Conservation (phyloP, 2,888 invertebrate species). For the Orthosia gothica region DNA sequence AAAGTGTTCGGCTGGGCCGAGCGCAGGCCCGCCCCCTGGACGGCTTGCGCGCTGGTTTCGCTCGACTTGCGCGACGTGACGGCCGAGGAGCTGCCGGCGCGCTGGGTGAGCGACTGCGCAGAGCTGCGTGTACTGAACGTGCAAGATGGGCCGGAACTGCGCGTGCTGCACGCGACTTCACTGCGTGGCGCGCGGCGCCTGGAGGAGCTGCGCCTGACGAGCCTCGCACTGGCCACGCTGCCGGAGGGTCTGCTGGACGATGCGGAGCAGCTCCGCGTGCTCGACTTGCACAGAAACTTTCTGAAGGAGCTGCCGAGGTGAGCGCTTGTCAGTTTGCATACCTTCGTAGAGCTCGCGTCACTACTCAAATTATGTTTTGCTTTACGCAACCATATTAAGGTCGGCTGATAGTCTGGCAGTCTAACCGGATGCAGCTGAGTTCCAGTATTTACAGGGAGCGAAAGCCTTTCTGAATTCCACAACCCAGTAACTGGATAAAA, state of each 20-base stretch:
- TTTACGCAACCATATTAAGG: too few relatives aligned
- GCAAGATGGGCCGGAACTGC: neutral
- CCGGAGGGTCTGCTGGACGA: constrained; percentile 65
- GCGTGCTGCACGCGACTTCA: neutral
- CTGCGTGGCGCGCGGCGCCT: constrained; percentile 25
- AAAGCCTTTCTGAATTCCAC: too few relatives aligned
- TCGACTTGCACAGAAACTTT: constrained; percentile 66
- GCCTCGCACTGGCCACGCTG: constrained; percentile 52
- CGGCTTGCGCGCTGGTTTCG: constrained; percentile 25
- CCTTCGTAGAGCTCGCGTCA: neutral
- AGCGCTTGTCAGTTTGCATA: constrained; percentile 12
- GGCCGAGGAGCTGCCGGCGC: constrained; percentile 25
- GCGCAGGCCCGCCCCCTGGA: constrained; percentile 51
- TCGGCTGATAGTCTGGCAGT: too few relatives aligned
- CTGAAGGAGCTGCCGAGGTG: constrained; percentile 70
- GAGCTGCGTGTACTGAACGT: constrained; percentile 14
- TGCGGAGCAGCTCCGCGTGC: constrained; percentile 47
- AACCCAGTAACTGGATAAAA: too few relatives aligned
- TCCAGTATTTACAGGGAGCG: too few relatives aligned
- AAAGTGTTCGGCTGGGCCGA: constrained; percentile 41
- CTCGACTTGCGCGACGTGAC: constrained; percentile 38
- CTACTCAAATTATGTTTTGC: too few relatives aligned
- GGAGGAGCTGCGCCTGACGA: constrained; percentile 22
- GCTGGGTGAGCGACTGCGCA: constrained; percentile 30
- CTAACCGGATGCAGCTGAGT: too few relatives aligned